A percentile compares a stretch with the other conserved stretches of the same genome.
Conservation (phyloP, 2,888 invertebrate species). For the Platycheirus rosarum region DNA sequence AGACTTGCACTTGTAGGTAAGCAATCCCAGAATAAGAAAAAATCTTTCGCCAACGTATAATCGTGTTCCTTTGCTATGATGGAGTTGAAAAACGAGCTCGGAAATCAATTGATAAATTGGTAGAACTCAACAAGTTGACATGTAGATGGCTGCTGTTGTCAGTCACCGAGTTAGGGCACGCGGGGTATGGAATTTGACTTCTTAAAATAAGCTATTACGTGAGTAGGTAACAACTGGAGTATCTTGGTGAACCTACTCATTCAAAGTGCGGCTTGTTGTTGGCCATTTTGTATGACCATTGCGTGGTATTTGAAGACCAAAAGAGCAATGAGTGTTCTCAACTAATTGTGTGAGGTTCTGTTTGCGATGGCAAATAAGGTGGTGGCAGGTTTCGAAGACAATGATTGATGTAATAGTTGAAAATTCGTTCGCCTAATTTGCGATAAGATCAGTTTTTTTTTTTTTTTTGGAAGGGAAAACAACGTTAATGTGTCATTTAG, state of each 20-base stretch:
- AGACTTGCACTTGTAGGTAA: not conserved
- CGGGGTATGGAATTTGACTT: slow-evolving; percentile 10
- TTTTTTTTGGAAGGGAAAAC: not conserved
- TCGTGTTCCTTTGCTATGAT: not conserved
- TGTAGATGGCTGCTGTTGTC: slow-evolving; percentile 46
- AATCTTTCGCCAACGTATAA: slow-evolving; percentile 24
- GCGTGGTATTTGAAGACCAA: slow-evolving; percentile 25
- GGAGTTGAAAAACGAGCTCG: slow-evolving; percentile 15
- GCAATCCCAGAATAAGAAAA: not conserved
- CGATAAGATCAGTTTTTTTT: slow-evolving; percentile 9
- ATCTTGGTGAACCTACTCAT: slow-evolving; percentile 4
- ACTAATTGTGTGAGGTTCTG: not conserved
- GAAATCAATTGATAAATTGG: slow-evolving; percentile 62
- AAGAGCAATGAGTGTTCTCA: slow-evolving; percentile 4
- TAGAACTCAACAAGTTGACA: slow-evolving; percentile 56
- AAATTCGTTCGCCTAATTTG: slow-evolving; percentile 28
- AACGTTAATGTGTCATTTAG: slow-evolving; percentile 18
- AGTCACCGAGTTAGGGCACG: not conserved
- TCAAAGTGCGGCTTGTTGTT: slow-evolving; percentile 42
- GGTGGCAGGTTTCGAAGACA: slow-evolving; percentile 32
- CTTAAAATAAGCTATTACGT: slow-evolving; percentile 60
- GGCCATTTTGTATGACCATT: slow-evolving; percentile 33
- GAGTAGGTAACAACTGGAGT: slow-evolving; percentile 19
- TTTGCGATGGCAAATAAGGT: slow-evolving; percentile 18
- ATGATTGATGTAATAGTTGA: slow-evolving; percentile 42